Percentiles rank a stretch among this genome's conserved stretches.
phyloP scores from a whole-genome alignment of 1,140 invertebrate genomes.

The Drosophila pseudoananassae region DNA sequence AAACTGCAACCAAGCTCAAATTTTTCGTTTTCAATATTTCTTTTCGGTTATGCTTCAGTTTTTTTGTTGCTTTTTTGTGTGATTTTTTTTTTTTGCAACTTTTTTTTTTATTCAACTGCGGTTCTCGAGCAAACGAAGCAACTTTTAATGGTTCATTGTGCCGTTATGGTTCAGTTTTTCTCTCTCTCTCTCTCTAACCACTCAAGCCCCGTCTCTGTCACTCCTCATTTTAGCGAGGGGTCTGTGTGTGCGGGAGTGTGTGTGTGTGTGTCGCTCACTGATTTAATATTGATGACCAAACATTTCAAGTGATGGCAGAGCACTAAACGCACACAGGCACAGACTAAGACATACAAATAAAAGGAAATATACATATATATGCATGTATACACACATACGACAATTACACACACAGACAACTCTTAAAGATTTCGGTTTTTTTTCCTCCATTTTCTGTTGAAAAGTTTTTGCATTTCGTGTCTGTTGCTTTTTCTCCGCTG shows the following conservation, averaged over 20 bases:
- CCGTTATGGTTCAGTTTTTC: constrained; percentile 33
- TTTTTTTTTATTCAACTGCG: constrained; percentile 34
- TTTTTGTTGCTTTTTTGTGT: not conserved
- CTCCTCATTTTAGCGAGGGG: not conserved
- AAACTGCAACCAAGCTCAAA: constrained; percentile 67
- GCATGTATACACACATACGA: constrained; percentile 3
- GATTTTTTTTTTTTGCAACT: constrained; percentile 49
- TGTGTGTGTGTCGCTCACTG: constrained; percentile 60
- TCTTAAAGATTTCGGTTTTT: not conserved
- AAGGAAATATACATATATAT: not conserved
- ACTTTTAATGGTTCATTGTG: constrained; percentile 80
- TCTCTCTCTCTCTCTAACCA: not conserved
- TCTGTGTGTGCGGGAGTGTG: constrained; percentile 34
- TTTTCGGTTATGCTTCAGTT: constrained; percentile 14
- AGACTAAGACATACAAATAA: constrained; percentile 4
- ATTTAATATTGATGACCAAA: constrained; percentile 80
- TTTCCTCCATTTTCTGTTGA: not conserved
- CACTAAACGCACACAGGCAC: constrained; percentile 40
- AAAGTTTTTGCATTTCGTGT: constrained; percentile 58
- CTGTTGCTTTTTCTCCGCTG: constrained; percentile 14
- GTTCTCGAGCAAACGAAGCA: constrained; percentile 62
- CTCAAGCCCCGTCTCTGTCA: not conserved
- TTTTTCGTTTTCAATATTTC: constrained; percentile 71
- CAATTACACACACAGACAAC: not conserved
- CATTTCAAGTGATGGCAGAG: constrained; percentile 71